phyloP scores from a whole-genome alignment of 2,888 invertebrate genomes.

The Chymomyza amoena region DNA sequence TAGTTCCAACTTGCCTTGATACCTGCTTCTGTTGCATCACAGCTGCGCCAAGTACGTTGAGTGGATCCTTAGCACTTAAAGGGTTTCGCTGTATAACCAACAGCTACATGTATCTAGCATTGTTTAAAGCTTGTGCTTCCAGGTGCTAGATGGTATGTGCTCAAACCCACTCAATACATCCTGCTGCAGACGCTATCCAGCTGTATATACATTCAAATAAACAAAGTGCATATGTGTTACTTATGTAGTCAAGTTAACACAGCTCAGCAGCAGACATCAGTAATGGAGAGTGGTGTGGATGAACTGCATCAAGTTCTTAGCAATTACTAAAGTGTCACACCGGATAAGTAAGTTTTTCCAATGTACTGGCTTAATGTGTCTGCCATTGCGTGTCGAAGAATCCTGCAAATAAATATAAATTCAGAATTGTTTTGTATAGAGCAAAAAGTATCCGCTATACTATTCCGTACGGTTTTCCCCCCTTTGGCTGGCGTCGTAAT shows the following conservation, averaged over 20 bases:
- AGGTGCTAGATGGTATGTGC: too few relatives aligned
- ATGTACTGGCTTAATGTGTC: not conserved
- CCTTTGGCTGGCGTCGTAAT: conserved; percentile 56
- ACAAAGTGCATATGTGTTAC: not conserved
- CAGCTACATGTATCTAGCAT: not conserved
- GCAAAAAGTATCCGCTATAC: not conserved
- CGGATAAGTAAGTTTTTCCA: conserved; percentile 2
- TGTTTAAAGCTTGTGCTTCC: not conserved
- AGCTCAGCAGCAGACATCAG: not conserved
- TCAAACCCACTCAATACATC: too few relatives aligned
- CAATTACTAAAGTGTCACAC: conserved; percentile 44
- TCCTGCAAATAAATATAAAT: conserved; percentile 62
- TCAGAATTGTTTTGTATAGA: conserved; percentile 34
- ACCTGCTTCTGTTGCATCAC: not conserved
- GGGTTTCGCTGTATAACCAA: conserved; percentile 28
- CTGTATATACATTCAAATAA: too few relatives aligned
- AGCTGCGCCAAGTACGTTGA: not conserved
- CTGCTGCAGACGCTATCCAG: too few relatives aligned
- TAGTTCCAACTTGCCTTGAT: too few relatives aligned
- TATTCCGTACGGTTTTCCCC: conserved; percentile 24
- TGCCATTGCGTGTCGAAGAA: not conserved
- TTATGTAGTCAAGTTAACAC: not conserved
- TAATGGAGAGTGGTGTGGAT: not conserved
- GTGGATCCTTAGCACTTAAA: conserved; percentile 13
- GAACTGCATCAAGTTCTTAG: not conserved